A percentile compares a stretch with the other conserved stretches of the same genome.
These are phyloP conservation scores for Urocitellus parryii DNA, from an alignment of 2,113 vertebrate genomes.

Conservation along the genomic window DNA sequence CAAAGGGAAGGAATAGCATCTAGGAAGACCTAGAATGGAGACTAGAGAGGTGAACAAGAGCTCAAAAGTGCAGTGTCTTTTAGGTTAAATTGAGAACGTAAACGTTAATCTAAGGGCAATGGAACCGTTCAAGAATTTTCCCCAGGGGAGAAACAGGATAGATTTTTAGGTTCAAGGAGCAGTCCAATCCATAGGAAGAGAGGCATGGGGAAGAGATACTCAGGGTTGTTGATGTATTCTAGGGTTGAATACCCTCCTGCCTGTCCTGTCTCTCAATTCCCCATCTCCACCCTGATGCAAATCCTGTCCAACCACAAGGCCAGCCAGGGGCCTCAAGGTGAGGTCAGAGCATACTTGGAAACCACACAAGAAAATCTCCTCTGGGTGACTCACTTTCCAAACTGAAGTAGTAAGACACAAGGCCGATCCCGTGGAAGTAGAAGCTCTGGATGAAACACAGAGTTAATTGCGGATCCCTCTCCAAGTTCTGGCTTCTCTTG, in stretches of 20 bases:
- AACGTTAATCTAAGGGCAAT: background rate
- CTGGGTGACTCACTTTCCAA: conserved; percentile 23
- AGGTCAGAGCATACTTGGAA: background rate
- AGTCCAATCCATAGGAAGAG: background rate
- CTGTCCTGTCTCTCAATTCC: background rate
- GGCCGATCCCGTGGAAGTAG: background rate
- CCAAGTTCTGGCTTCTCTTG: background rate
- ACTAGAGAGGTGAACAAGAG: background rate
- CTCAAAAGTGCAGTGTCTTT: background rate
- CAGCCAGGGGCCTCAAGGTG: background rate
- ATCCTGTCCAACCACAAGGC: background rate
- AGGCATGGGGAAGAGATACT: background rate
- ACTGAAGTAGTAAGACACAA: conserved; percentile 25
- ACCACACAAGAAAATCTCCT: background rate
- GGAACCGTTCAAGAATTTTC: background rate
- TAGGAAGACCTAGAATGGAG: background rate
- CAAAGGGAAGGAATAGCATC: background rate
- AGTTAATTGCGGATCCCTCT: background rate
- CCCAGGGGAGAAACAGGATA: background rate
- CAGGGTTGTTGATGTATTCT: background rate
- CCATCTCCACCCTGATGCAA: background rate
- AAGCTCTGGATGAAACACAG: conserved; percentile 14
- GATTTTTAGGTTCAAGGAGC: background rate
- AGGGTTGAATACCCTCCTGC: background rate
- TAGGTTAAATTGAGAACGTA: background rate